Evolutionary conservation across 2,113 vertebrate species (phyloP).

Genomic region (Manacus vitellinus): DNA sequence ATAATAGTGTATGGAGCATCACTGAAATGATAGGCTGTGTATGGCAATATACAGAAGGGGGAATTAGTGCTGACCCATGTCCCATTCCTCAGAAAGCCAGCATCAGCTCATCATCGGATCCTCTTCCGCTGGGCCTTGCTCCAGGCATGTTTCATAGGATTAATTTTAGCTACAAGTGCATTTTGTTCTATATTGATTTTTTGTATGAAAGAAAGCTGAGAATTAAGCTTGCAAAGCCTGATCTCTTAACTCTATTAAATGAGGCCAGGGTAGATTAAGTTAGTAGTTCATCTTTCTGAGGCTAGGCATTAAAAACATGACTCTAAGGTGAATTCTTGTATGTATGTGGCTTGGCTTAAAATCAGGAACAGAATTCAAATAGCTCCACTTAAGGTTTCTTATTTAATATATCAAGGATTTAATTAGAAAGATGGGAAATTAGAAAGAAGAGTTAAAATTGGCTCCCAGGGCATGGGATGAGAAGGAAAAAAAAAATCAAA

Average conservation of each 20-base stretch:
- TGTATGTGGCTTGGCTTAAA: not conserved
- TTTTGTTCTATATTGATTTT: slow-evolving; percentile 32
- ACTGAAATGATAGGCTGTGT: not conserved
- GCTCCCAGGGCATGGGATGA: not conserved
- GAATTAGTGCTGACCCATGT: not conserved
- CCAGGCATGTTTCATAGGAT: not conserved
- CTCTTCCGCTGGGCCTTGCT: not conserved
- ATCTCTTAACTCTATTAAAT: slow-evolving; percentile 32
- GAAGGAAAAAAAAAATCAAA: not conserved
- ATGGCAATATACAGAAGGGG: not conserved
- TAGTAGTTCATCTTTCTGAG: slow-evolving; percentile 26
- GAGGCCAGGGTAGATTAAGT: slow-evolving; percentile 25
- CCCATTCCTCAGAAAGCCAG: not conserved
- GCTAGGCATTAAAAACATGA: slow-evolving; percentile 2
- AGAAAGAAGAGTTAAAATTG: not conserved
- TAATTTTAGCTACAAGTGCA: slow-evolving; percentile 10
- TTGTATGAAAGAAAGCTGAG: not conserved
- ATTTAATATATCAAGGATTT: slow-evolving; percentile 2
- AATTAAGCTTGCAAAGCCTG: slow-evolving; percentile 41
- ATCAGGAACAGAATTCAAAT: not conserved
- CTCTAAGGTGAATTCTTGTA: slow-evolving; percentile 1
- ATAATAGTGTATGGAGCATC: not conserved
- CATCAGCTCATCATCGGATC: not conserved
- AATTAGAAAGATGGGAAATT: not conserved
- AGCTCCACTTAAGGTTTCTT: not conserved